These are phyloP conservation scores for Trogon surrucura DNA, from an alignment of 2,113 vertebrate genomes.

Conservation along the genomic window DNA sequence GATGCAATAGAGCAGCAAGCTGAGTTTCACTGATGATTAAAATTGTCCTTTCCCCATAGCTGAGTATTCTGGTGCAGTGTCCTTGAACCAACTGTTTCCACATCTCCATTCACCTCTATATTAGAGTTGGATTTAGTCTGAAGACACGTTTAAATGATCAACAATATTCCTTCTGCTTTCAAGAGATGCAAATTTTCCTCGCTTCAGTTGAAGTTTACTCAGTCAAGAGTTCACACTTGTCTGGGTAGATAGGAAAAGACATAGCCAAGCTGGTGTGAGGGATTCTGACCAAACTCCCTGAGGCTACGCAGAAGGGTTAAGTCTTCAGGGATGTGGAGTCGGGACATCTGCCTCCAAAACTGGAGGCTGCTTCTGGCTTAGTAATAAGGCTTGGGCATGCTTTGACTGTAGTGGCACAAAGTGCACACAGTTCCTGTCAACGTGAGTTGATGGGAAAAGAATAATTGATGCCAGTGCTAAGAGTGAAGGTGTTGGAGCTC, in stretches of 20 bases:
- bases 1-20: not conserved
- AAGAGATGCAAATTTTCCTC: not conserved
- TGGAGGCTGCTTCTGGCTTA: not conserved
- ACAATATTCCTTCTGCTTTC: not conserved
- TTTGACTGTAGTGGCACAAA: not conserved
- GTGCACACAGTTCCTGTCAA: not conserved
- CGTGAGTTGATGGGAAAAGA: not conserved
- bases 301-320: not conserved
- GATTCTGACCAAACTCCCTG: not conserved
- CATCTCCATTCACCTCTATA: not conserved
- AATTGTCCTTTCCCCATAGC: not conserved
- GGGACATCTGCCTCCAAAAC: not conserved
- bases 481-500: not conserved
- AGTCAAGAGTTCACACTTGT: not conserved
- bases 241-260: constrained; percentile 39
- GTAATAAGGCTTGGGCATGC: fast-evolving
- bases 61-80: not conserved
- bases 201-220: not conserved
- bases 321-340: not conserved
- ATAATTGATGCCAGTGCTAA: not conserved
- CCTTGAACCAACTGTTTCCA: not conserved
- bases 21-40: not conserved
- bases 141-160: not conserved
- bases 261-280: not conserved
- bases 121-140: not conserved